Conservation (phyloP, 2,888 invertebrate species). For the Empis stercorea region DNA sequence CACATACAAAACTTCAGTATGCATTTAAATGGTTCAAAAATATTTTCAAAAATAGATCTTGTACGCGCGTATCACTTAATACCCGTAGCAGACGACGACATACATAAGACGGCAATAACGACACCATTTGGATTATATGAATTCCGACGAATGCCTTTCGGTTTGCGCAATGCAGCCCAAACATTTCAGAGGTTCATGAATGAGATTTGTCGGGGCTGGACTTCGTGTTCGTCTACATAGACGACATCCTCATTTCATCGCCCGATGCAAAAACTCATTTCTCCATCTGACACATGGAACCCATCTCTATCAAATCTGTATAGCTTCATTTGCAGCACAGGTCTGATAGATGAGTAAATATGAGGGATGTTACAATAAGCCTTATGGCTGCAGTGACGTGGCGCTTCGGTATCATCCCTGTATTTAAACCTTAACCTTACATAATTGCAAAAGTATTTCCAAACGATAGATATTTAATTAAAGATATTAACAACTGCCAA, state of each 20-base stretch:
- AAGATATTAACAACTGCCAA: too few relatives aligned
- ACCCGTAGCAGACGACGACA: neutral
- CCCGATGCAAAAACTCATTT: neutral
- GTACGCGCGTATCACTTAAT: neutral
- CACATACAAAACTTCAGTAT: slow-evolving; percentile 1
- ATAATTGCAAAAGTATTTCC: too few relatives aligned
- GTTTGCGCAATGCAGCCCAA: neutral
- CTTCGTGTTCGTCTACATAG: neutral
- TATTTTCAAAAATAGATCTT: slow-evolving; percentile 4
- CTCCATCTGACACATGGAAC: too few relatives aligned
- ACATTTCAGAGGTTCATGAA: neutral
- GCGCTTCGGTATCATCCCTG: too few relatives aligned
- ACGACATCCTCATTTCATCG: neutral
- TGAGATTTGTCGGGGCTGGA: neutral
- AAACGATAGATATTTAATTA: too few relatives aligned
- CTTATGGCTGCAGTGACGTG: too few relatives aligned
- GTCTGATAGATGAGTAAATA: too few relatives aligned
- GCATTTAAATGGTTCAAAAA: neutral
- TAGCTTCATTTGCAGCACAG: too few relatives aligned
- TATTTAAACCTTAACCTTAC: too few relatives aligned
- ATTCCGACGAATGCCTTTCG: neutral
- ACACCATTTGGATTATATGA: neutral
- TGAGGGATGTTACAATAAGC: too few relatives aligned
- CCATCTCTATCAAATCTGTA: too few relatives aligned
- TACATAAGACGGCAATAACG: neutral